phyloP scores from a whole-genome alignment of 2,797 vertebrate species.

The Oreochromis mossambicus region DNA sequence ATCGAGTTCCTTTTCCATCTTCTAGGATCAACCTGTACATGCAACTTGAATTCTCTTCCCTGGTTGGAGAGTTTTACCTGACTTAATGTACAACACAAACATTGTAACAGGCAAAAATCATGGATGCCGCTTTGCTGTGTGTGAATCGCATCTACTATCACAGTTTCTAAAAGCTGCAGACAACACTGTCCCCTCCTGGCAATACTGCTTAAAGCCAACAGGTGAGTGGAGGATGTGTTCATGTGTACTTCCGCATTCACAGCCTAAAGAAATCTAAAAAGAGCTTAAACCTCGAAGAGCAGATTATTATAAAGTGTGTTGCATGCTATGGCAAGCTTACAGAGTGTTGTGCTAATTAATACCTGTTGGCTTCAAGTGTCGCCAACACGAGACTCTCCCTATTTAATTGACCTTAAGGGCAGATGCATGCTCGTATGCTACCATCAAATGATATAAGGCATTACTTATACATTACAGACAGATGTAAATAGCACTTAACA shows the following conservation, averaged over 20 bases:
- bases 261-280: constrained; percentile 23
- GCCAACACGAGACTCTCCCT: constrained; percentile 75
- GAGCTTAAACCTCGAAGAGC: constrained; percentile 13
- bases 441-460: constrained; percentile 83
- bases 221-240: constrained; percentile 22
- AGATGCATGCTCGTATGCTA: constrained; percentile 78
- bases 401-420: constrained; percentile 73
- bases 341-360: constrained; percentile 18
- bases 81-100: constrained; percentile 19
- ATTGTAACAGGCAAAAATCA: constrained; percentile 8
- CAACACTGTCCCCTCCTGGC: constrained; percentile 46
- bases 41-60: not conserved
- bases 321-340: constrained; percentile 55
- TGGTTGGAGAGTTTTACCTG: constrained; percentile 2
- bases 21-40: not conserved
- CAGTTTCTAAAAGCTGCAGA: constrained; percentile 9
- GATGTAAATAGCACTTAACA: constrained; percentile 86
- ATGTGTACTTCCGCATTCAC: constrained; percentile 4
- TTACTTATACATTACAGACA: constrained; percentile 84
- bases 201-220: constrained; percentile 55
- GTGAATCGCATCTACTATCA: constrained; percentile 21
- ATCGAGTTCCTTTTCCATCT: not conserved
- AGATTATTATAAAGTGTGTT: constrained; percentile 50
- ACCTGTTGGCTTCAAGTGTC: constrained; percentile 50
- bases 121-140: not conserved